A percentile compares a stretch with the other conserved stretches of the same genome.
Conservation (phyloP, 2,888 invertebrate species). For the Luperina testacea region DNA sequence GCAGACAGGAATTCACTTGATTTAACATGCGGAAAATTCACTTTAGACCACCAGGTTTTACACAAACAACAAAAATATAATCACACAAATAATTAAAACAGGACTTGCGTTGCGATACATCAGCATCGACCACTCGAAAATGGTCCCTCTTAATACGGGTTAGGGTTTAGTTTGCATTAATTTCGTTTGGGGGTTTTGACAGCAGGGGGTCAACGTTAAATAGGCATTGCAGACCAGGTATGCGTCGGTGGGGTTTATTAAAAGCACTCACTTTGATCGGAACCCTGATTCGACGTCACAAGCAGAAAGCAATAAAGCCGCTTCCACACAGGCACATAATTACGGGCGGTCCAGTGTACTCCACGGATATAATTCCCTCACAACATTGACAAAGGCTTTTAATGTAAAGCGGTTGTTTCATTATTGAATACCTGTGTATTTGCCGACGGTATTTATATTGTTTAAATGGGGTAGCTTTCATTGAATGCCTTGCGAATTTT, state of each 20-base stretch:
- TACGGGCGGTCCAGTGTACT: conserved; percentile 73
- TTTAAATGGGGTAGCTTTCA: neutral
- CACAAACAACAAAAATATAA: conserved; percentile 49
- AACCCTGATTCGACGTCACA: conserved; percentile 84
- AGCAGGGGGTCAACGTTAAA: conserved; percentile 58
- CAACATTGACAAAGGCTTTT: conserved; percentile 83
- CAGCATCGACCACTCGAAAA: conserved; percentile 43
- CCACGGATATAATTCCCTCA: conserved; percentile 75
- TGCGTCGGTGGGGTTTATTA: conserved; percentile 82
- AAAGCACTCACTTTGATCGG: conserved; percentile 88
- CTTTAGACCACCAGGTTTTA: conserved; percentile 37
- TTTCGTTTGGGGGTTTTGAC: conserved; percentile 37
- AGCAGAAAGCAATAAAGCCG: conserved; percentile 86
- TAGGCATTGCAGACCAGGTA: conserved; percentile 61
- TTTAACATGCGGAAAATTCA: conserved; percentile 49
- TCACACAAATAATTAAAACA: conserved; percentile 56
- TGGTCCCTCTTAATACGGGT: conserved; percentile 24
- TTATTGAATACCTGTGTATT: conserved; percentile 69
- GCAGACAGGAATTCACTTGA: conserved; percentile 38
- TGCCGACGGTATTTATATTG: conserved; percentile 21
- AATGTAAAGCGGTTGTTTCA: conserved; percentile 79
- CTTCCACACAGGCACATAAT: conserved; percentile 81
- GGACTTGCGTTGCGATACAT: conserved; percentile 17
- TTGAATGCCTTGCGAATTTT: conserved; percentile 1
- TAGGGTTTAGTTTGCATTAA: conserved; percentile 26